Evolutionary conservation across 2,888 invertebrate genomes (phyloP).

Genomic region (Quadriops clusia): DNA sequence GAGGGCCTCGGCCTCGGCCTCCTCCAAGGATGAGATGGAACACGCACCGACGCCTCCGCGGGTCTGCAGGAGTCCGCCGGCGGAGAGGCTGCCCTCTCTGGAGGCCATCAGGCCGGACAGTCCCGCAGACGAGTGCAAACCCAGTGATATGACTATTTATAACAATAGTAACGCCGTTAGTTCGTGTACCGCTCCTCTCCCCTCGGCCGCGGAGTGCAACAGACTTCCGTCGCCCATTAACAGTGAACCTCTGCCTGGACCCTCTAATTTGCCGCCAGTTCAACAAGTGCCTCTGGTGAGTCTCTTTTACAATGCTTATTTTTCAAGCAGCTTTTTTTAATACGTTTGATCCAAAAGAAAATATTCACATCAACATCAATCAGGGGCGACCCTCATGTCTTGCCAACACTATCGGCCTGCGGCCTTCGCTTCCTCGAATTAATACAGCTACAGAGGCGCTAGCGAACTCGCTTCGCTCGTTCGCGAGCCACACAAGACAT

Average conservation of each 20-base stretch:
- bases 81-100: conserved; percentile 24
- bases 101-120: conserved; percentile 22
- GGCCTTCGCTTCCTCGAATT: too few species aligned
- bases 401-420: too few species aligned
- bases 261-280: conserved; percentile 75
- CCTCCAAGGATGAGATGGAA: conserved; percentile 7
- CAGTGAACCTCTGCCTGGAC: conserved; percentile 63
- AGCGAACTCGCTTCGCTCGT: too few species aligned
- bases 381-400: too few species aligned
- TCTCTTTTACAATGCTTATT: conserved; percentile 14
- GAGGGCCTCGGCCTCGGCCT: conserved; percentile 13
- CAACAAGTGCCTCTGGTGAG: conserved; percentile 82
- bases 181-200: conserved; percentile 39
- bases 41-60: conserved; percentile 19
- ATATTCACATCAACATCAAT: too few species aligned
- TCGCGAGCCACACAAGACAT: too few species aligned
- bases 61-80: conserved; percentile 20
- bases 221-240: conserved; percentile 53
- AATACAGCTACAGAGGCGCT: too few species aligned
- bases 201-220: conserved; percentile 41
- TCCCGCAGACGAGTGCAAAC: conserved; percentile 34
- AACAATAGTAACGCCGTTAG: conserved; percentile 38
- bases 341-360: too few species aligned
- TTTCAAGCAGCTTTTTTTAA: conserved; percentile 5
- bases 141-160: conserved; percentile 44